Conservation (phyloP, 2,888 invertebrate species). For the Erynnis tages region DNA sequence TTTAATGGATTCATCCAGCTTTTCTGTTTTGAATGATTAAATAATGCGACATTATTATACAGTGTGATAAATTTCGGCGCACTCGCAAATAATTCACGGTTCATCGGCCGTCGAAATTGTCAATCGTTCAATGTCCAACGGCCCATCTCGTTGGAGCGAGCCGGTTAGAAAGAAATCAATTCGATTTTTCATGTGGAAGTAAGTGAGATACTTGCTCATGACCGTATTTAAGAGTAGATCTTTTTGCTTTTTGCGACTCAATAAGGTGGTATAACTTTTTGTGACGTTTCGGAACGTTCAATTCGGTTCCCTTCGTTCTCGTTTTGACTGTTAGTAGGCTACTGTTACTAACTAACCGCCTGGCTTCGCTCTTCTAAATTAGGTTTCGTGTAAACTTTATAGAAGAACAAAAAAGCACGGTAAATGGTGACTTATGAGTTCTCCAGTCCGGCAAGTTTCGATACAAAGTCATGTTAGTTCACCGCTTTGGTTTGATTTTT, state of each 20-base stretch:
- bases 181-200: slow-evolving; percentile 66
- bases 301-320: no score
- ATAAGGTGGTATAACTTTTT: not conserved
- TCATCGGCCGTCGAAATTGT: slow-evolving; percentile 12
- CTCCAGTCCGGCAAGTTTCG: no score
- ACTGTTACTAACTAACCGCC: no score
- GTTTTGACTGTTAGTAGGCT: no score
- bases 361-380: no score
- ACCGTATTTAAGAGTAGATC: not conserved
- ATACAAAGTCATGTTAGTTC: no score
- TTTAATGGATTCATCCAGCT: slow-evolving; percentile 17
- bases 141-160: slow-evolving; percentile 15
- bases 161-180: slow-evolving; percentile 62
- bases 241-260: not conserved
- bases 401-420: no score
- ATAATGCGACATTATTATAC: slow-evolving; percentile 24
- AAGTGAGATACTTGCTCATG: slow-evolving; percentile 7
- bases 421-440: no score
- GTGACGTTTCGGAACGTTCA: no score
- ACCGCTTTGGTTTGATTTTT: no score
- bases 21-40: slow-evolving; percentile 22
- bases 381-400: no score
- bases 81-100: slow-evolving; percentile 15
- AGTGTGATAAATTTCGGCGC: slow-evolving; percentile 24
- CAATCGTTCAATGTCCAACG: slow-evolving; percentile 30